Percentiles rank a stretch among this genome's conserved stretches.
Conservation (phyloP, 2,888 invertebrate species). For the Mesorhabditis spiculigera region DNA sequence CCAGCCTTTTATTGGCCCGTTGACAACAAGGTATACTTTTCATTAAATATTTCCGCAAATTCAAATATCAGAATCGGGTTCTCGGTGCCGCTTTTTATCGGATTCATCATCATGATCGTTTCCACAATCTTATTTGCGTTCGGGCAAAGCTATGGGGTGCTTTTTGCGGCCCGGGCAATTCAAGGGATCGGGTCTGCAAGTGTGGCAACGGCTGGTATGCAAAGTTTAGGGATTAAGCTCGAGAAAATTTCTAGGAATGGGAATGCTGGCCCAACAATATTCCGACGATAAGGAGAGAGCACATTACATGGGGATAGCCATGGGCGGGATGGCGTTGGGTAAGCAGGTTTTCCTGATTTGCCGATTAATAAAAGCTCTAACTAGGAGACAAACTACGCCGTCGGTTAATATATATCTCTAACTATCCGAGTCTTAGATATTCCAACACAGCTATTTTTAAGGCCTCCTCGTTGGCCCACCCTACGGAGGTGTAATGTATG, state of each 20-base stretch:
- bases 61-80: not conserved
- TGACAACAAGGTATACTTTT: not conserved
- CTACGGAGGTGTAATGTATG: not conserved
- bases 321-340: slow-evolving; percentile 1
- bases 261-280: slow-evolving; percentile 6
- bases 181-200: not conserved
- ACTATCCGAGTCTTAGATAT: not conserved
- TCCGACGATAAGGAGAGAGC: not conserved
- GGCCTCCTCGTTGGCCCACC: slow-evolving; percentile 3
- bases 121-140: slow-evolving; percentile 3
- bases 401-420: not conserved
- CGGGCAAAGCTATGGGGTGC: slow-evolving; percentile 1
- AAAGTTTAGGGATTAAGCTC: not conserved
- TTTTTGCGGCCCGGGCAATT: not conserved
- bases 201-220: not conserved
- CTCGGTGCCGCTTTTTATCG: not conserved
- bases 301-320: not conserved
- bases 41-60: not conserved
- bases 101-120: not conserved
- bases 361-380: not conserved
- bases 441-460: not conserved
- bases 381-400: not conserved
- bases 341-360: not conserved
- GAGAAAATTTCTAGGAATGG: not conserved
- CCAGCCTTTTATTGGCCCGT: not conserved